Conservation (phyloP, 2,888 invertebrate species). For the Parelbella ahira region DNA sequence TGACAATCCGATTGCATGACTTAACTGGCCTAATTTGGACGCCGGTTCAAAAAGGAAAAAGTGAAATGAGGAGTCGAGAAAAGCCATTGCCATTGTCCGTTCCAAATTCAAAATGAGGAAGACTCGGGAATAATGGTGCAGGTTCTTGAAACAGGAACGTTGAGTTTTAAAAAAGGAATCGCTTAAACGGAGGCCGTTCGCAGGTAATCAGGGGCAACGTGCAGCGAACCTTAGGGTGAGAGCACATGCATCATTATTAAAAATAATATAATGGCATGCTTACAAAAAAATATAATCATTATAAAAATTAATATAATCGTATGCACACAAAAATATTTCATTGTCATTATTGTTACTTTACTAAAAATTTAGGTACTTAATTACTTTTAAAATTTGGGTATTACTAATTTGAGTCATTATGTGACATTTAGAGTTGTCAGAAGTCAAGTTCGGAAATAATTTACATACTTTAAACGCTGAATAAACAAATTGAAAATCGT, state of each 20-base stretch:
- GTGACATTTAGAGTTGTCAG: no score
- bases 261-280: no score
- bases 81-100: conserved; percentile 65
- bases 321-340: no score
- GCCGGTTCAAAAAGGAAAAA: conserved; percentile 37
- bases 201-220: conserved; percentile 75
- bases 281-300: no score
- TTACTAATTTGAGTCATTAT: no score
- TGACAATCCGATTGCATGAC: conserved; percentile 61
- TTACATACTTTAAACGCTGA: no score
- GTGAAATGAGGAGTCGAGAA: conserved; percentile 42
- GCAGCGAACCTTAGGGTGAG: conserved; percentile 46
- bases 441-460: no score
- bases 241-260: conserved; percentile 33
- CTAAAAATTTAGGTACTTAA: no score
- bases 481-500: no score
- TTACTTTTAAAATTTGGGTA: no score
- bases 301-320: no score
- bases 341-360: no score
- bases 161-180: conserved; percentile 74
- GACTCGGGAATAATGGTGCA: conserved; percentile 70
- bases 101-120: conserved; percentile 77
- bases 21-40: conserved; percentile 61
- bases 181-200: conserved; percentile 75
- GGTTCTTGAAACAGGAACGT: conserved; percentile 74